These are phyloP conservation scores for Thereva nobilitata DNA, from an alignment of 2,888 invertebrate genomes.

Conservation along the genomic window DNA sequence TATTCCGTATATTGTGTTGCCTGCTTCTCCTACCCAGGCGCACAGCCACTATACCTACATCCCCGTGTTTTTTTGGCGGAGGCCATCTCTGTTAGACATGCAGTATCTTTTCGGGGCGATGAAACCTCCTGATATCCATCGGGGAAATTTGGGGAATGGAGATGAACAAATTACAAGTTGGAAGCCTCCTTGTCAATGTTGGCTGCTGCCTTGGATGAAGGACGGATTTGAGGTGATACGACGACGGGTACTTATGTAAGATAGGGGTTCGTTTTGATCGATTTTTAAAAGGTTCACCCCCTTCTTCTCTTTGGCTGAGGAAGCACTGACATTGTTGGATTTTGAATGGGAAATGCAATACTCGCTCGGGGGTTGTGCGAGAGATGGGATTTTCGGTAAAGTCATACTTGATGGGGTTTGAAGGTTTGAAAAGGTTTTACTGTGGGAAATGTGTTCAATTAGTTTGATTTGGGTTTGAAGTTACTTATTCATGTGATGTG, in stretches of 20 bases:
- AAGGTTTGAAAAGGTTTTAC: no score
- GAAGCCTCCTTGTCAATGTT: conserved; percentile 21
- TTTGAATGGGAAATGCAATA: no score
- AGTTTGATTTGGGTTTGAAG: no score
- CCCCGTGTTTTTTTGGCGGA: neutral
- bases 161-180: conserved; percentile 27
- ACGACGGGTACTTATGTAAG: neutral
- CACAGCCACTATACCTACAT: conserved; percentile 2
- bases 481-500: no score
- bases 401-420: no score
- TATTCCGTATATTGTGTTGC: neutral
- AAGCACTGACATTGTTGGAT: no score
- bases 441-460: no score
- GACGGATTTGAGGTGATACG: conserved; percentile 23
- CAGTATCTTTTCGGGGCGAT: conserved; percentile 3
- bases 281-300: no score
- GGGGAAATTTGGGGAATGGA: conserved; percentile 23
- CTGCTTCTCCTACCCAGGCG: neutral
- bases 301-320: no score
- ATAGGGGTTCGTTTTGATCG: no score
- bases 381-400: no score
- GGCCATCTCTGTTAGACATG: neutral
- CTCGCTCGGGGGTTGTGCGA: no score
- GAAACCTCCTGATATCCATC: conserved; percentile 30
- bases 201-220: neutral